These are phyloP conservation scores for Phodopus roborovskii DNA, from an alignment of 2,113 vertebrate genomes.

Conservation along the genomic window DNA sequence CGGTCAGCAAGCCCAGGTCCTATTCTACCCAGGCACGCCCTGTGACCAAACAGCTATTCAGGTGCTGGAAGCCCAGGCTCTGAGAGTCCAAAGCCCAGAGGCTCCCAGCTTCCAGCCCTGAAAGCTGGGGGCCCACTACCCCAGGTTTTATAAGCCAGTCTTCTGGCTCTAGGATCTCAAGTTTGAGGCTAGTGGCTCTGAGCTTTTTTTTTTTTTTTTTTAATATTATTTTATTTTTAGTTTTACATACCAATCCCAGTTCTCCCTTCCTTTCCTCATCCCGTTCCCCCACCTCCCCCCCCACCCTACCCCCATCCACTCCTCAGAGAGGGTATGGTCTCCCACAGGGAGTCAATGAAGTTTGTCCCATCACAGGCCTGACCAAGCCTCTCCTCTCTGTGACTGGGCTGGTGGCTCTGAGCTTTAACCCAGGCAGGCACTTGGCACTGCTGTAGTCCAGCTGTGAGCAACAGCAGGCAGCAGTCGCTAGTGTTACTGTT, in stretches of 20 bases:
- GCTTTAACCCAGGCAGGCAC: not conserved
- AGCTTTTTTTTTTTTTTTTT: not conserved
- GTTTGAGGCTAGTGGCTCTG: not conserved
- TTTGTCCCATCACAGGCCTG: too few species aligned
- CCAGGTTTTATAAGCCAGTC: not conserved
- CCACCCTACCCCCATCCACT: too few species aligned
- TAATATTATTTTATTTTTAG: too few species aligned
- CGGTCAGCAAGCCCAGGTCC: not conserved
- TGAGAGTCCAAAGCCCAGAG: not conserved
- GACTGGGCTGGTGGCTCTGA: too few species aligned
- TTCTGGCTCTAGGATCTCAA: not conserved
- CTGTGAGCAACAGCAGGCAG: not conserved
- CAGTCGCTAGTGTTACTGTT: not conserved
- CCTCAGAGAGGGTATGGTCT: too few species aligned
- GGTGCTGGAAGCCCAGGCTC: not conserved
- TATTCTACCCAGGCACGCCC: not conserved
- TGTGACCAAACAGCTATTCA: not conserved
- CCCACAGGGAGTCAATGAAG: too few species aligned
- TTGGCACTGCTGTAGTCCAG: not conserved
- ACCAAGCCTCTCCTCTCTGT: too few species aligned
- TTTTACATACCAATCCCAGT: too few species aligned
- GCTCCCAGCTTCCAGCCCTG: not conserved
- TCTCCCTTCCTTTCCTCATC: too few species aligned
- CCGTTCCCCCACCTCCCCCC: too few species aligned
- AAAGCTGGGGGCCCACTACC: too few species aligned